Conservation (phyloP, 2,113 vertebrate species). For the Mesitornis unicolor region DNA sequence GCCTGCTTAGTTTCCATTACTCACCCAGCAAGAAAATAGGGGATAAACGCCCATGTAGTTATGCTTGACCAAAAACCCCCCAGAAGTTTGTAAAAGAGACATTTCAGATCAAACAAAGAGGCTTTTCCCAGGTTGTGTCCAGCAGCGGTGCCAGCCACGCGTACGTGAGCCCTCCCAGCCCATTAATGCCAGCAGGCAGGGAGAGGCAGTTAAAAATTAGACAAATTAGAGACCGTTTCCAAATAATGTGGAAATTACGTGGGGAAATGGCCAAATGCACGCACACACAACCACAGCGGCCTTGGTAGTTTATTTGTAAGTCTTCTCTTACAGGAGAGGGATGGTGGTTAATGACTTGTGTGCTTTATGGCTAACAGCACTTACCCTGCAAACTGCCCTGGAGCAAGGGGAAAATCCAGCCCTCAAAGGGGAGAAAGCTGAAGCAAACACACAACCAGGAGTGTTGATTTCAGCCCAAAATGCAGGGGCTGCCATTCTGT, state of each 20-base stretch:
- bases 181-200: not conserved
- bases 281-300: not conserved
- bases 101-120: not conserved
- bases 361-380: not conserved
- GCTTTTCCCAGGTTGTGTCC: not conserved
- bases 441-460: not conserved
- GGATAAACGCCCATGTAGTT: not conserved
- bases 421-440: not conserved
- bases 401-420: not conserved
- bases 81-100: not conserved
- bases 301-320: not conserved
- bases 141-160: not conserved
- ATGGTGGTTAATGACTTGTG: not conserved
- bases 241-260: not conserved
- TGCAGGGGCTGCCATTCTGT: not conserved
- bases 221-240: constrained; percentile 3
- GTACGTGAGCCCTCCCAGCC: not conserved
- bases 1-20: not conserved
- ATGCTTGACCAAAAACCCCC: not conserved
- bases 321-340: not conserved
- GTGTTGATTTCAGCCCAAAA: not conserved
- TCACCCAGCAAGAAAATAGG: not conserved
- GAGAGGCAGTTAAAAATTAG: constrained; percentile 40
- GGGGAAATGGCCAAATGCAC: not conserved
- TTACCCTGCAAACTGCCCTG: not conserved